Base-by-base conservation (phyloP, 2,797 vertebrate species). In the Darevskia nairensis region DNA sequence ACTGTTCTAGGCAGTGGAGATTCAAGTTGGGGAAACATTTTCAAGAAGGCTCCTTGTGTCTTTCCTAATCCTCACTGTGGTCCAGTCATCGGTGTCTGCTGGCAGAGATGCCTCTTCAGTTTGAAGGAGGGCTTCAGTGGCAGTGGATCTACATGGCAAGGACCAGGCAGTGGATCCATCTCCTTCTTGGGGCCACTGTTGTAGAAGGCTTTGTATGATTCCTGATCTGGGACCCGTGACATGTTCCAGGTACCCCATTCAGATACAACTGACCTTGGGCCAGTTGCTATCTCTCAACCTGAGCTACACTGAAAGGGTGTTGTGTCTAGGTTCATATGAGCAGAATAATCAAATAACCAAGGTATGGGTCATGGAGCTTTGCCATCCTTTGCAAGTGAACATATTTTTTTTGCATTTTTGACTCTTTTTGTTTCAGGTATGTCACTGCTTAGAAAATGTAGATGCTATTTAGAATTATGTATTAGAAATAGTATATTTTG, bases 341-440 rank as follows among this genome's bases (percentile, higher is more conserved):
- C 19, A 80, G 29, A 59, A 59, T 66, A 13, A 64, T 64, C n/a
- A 75, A 5, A 61, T 46, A 81, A 10, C 29, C 69, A 55, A 44
- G 72, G 25, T 29, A 61, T 17, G 17, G 35, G 55, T 8, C 21
- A 27, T 46, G 6, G 27, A 17, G 21, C 61, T 69, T 27, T 77
- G n/a, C 11, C 17, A 21, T 88, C 19, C 39, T 81, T 41, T 64
- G 3, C 55, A 50, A 39, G 5, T 59, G 61, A 92, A 92, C 50
- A 1, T 50, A n/a, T 50, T 50, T 50, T 10, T 50, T 68, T 77
- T 71, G 61, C 78, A 91, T 80, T 93, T 88, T 92, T 84, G 85
- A 35, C 0, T 82, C 75, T 0, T 15, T 89, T 88, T 91, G 86
- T 89, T 86, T 17, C 50, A 87, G 19, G 85, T 75, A 3, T 0